Percentiles rank a stretch among this genome's conserved stretches.
These are phyloP conservation scores for Acanthococcus lagerstroemiae DNA, from an alignment of 2,888 invertebrate species.

Conservation along the genomic window DNA sequence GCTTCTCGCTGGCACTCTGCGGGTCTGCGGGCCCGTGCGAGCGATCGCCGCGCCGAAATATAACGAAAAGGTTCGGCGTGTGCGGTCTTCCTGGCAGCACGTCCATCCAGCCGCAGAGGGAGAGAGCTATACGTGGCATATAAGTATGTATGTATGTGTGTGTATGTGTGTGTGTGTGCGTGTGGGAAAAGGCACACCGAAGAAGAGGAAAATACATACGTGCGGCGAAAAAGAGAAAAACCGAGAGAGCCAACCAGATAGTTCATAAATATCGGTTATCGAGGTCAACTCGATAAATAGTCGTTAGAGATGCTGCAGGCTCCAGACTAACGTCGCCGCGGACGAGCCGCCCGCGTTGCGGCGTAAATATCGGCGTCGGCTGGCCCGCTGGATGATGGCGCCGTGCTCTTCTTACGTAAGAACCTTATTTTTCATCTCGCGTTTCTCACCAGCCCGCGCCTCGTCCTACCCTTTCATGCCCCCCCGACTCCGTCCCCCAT, in stretches of 20 bases:
- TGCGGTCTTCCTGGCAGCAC: no score
- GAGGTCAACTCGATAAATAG: slow-evolving; percentile 25
- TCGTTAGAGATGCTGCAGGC: slow-evolving; percentile 23
- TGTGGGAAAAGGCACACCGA: background rate
- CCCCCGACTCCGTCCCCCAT: background rate
- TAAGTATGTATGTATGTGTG: background rate
- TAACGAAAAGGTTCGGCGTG: no score
- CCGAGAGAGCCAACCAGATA: background rate
- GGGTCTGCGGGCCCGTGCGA: no score
- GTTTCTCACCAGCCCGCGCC: no score
- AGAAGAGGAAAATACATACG: background rate
- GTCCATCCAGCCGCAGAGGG: no score
- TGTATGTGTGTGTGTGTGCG: background rate
- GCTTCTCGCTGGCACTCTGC: no score
- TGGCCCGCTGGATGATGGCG: slow-evolving; percentile 11
- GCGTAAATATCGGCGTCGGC: slow-evolving; percentile 22
- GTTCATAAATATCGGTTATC: slow-evolving; percentile 27
- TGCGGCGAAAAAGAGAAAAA: background rate
- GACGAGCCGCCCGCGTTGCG: background rate
- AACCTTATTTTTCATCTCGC: slow-evolving; percentile 16
- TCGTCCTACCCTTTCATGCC: background rate
- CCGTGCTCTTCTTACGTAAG: slow-evolving; percentile 2
- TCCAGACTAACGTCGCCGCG: slow-evolving; percentile 24
- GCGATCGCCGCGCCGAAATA: no score
- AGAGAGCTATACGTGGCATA: no score